These are phyloP conservation scores for Acanthosepion esculentum DNA, from an alignment of 2,888 invertebrate species.

Conservation along the genomic window DNA sequence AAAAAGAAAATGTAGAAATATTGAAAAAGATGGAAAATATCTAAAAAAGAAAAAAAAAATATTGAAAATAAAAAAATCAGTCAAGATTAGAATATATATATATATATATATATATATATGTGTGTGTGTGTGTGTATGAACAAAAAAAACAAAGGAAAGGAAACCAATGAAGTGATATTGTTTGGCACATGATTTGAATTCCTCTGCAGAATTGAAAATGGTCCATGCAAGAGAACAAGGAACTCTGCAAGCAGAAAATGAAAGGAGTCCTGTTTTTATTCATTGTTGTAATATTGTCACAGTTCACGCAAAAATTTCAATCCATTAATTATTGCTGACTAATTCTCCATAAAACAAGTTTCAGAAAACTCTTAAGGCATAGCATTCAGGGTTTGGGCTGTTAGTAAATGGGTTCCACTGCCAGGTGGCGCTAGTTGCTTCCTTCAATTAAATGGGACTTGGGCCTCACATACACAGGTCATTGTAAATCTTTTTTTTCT, in stretches of 20 bases:
- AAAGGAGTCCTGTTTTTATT: neutral
- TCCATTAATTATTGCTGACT: slow-evolving; percentile 33
- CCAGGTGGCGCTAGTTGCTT: slow-evolving; percentile 23
- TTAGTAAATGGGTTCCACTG: neutral
- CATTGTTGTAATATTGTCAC: neutral
- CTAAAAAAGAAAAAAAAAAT: neutral
- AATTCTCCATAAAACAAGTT: slow-evolving; percentile 23
- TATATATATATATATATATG: neutral
- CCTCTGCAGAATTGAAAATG: slow-evolving; percentile 33
- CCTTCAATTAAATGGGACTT: neutral
- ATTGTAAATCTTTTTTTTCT: neutral
- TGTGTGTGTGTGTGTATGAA: neutral
- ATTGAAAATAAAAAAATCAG: neutral
- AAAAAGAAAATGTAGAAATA: neutral
- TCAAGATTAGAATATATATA: neutral
- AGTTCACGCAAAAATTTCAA: slow-evolving; percentile 22
- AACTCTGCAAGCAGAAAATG: neutral
- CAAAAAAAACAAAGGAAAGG: neutral
- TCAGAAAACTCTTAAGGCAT: neutral
- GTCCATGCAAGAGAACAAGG: slow-evolving; percentile 13
- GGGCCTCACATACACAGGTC: neutral
- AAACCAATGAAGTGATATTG: slow-evolving; percentile 33
- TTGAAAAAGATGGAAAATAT: neutral
- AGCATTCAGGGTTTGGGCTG: neutral
- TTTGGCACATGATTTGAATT: slow-evolving; percentile 22